phyloP scores from a whole-genome alignment of 2,113 vertebrate species.

The Barbus barbus region DNA sequence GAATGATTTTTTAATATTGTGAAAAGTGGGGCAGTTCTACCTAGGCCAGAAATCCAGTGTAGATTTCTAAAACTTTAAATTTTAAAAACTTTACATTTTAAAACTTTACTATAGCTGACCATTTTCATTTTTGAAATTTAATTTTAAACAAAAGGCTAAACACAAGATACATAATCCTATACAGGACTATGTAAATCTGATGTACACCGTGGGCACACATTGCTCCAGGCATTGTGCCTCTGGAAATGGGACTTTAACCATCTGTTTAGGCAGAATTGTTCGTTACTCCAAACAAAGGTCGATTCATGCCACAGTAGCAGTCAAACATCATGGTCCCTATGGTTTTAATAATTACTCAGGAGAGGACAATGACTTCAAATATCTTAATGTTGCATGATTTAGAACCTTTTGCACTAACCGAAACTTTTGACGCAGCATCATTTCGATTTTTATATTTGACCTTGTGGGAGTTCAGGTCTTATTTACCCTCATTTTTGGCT shows the following conservation, averaged over 20 bases:
- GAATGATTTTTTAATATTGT: neutral
- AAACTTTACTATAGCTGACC: neutral
- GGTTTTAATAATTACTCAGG: neutral
- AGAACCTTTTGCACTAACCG: neutral
- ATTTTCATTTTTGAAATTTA: neutral
- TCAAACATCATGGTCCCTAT: neutral
- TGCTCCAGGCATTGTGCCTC: slow-evolving; percentile 75
- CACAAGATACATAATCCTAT: neutral
- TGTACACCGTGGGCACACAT: slow-evolving; percentile 48
- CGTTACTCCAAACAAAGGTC: neutral
- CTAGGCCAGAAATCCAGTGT: neutral
- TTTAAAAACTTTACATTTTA: too few species aligned
- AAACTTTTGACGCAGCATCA: neutral
- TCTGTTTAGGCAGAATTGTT: slow-evolving; percentile 34
- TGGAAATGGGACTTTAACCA: slow-evolving; percentile 66
- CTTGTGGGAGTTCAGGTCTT: neutral
- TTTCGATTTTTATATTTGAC: neutral
- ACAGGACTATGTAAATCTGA: neutral
- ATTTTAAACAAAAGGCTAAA: neutral
- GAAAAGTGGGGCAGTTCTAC: slow-evolving; percentile 12
- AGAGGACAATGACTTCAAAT: neutral
- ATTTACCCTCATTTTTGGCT: neutral
- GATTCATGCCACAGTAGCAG: neutral
- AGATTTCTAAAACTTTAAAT: too few species aligned
- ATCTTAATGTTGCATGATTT: neutral